Conservation (phyloP, 2,797 vertebrate species). For the Crypturellus tataupa region DNA sequence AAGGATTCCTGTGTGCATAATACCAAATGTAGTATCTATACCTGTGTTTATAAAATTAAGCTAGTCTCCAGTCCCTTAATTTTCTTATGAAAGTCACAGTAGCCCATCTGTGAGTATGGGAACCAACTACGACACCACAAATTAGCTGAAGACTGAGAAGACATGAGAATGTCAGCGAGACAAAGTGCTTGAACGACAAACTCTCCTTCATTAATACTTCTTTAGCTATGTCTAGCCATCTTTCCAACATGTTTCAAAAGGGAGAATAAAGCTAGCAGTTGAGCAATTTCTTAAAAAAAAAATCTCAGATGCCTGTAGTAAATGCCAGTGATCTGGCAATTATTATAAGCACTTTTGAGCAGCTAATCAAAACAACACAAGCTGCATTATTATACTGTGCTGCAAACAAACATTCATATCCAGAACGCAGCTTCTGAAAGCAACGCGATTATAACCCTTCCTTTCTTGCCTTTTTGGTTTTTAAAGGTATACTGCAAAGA, state of each 20-base stretch:
- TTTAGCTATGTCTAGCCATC: not conserved
- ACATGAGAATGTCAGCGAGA: not conserved
- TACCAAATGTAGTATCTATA: not conserved
- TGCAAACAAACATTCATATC: slow-evolving; percentile 37
- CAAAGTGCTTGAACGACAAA: not conserved
- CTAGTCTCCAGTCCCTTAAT: not conserved
- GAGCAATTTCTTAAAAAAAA: not conserved
- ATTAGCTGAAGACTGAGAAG: not conserved
- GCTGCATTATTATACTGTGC: not conserved
- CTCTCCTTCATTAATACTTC: not conserved
- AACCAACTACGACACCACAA: not conserved
- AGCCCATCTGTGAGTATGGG: not conserved
- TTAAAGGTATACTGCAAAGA: not conserved
- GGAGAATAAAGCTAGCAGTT: not conserved
- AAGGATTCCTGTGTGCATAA: not conserved
- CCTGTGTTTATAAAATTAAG: not conserved
- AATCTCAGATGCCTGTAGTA: not conserved
- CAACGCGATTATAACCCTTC: not conserved
- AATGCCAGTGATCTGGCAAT: not conserved
- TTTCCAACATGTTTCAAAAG: not conserved
- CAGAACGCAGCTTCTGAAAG: not conserved
- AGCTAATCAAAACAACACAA: slow-evolving; percentile 55
- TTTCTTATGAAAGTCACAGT: not conserved
- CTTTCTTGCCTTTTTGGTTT: not conserved
- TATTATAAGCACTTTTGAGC: slow-evolving; percentile 22